Base-by-base conservation (phyloP, 2,113 vertebrate species). In the Oryzias woworae region DNA sequence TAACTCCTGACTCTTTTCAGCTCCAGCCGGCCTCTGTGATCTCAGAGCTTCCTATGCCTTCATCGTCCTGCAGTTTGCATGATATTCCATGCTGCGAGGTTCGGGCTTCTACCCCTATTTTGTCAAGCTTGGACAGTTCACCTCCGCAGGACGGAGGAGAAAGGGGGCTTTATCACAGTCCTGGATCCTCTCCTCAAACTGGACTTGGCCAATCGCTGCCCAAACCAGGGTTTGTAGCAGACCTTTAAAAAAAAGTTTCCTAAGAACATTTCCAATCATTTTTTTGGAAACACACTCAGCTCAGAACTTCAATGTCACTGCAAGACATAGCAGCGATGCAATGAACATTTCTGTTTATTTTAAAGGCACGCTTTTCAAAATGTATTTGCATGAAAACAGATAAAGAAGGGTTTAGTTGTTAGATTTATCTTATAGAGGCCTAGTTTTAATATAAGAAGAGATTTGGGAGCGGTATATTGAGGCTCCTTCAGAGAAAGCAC, bases 361-460 rank as follows among this genome's bases (percentile, higher is more conserved):
- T 50, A 54, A 81, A 82, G 66, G 80, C 83, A 87, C 67, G 78
- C 62, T 15, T 77, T 72, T 73, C 43, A 73, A 76, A 69, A 71
- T 70, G 62, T 44, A 66, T 48, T 71, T 82, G 87, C 89, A 90
- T 90, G 89, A 79, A 74, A 72, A 77, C 53, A 75, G 69, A 62
- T 53, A 69, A 50, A 58, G 82, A 81, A 20, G 59, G 72, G 81
- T 66, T 66, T 84, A 81, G 64, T 67, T 76, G 55, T 75, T 85
- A 88, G 80, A 76, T 79, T 75, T 86, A 85, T 56, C 74, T 58
- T 71, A 52, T 76, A 81, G 65, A 74, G 63, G 78, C 6, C 22
- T 69, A 52, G 43, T 64, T 49, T 60, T 54, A 20, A 65, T 64
- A 78, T 44, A 71, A 69, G 36, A 57, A 78, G 61, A 76, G 45